A percentile compares a stretch with the other conserved stretches of the same genome.
These are phyloP conservation scores for Luffia ferchaultella DNA, from an alignment of 2,888 invertebrate genomes.

Conservation along the genomic window DNA sequence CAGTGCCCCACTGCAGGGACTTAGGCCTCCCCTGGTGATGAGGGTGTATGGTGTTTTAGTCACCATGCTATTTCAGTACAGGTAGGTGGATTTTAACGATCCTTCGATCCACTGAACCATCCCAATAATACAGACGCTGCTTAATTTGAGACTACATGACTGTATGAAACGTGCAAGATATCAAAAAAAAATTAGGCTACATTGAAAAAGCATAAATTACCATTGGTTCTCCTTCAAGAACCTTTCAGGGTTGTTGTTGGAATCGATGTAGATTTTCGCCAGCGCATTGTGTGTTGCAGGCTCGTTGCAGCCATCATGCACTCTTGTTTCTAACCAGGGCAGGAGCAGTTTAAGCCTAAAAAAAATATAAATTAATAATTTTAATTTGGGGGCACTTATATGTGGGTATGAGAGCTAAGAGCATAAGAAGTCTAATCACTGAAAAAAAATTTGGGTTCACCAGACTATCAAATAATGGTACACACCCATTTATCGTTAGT, in stretches of 20 bases:
- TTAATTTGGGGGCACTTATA: no score
- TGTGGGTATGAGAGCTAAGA: not conserved
- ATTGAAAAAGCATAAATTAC: slow-evolving; percentile 27
- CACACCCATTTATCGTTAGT: not conserved
- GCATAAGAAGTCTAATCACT: not conserved
- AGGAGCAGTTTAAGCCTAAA: slow-evolving; percentile 83
- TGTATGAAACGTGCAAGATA: no score
- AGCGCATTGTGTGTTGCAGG: slow-evolving; percentile 99
- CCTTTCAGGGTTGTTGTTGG: slow-evolving; percentile 98
- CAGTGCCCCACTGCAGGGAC: no score
- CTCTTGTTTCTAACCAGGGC: slow-evolving; percentile 97
- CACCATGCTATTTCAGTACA: no score
- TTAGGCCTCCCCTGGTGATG: no score
- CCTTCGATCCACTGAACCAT: no score
- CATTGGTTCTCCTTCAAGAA: slow-evolving; percentile 87
- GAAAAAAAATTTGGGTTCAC: not conserved
- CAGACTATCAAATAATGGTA: not conserved
- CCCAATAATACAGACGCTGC: no score
- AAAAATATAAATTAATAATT: not conserved
- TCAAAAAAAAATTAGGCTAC: no score
- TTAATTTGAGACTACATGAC: no score
- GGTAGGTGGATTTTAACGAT: no score
- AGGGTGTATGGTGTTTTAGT: no score
- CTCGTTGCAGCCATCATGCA: slow-evolving; percentile 96
- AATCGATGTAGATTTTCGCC: slow-evolving; percentile 99